Conservation (phyloP, 1,140 invertebrate species). For the Drosophila ananassae region DNA sequence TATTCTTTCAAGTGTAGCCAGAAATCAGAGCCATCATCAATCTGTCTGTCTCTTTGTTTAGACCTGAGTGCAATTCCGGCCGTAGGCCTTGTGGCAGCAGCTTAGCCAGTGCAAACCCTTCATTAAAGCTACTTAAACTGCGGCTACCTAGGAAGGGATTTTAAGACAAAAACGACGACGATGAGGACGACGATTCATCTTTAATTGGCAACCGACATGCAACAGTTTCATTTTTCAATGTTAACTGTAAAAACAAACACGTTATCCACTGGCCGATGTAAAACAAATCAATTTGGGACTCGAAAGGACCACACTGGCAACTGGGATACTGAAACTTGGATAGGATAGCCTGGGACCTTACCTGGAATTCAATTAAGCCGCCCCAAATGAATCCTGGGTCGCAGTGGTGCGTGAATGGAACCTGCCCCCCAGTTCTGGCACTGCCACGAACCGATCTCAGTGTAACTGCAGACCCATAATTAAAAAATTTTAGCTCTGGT, state of each 20-base stretch:
- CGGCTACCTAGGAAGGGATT: conserved; percentile 47
- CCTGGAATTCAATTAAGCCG: conserved; percentile 74
- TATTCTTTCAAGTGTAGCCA: conserved; percentile 16
- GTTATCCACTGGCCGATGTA: conserved; percentile 65
- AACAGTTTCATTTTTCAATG: conserved; percentile 80
- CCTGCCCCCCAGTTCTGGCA: conserved; percentile 42
- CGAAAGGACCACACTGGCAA: conserved; percentile 57
- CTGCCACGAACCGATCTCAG: conserved; percentile 14
- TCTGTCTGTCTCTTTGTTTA: conserved; percentile 49
- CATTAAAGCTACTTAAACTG: conserved; percentile 75
- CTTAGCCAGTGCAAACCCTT: conserved; percentile 56
- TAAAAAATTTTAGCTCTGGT: conserved; percentile 76
- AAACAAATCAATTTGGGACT: conserved; percentile 75
- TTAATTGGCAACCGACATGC: conserved; percentile 77
- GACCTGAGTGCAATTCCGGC: conserved; percentile 19
- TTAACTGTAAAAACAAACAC: conserved; percentile 82
- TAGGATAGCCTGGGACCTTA: conserved; percentile 13
- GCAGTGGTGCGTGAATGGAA: conserved; percentile 47
- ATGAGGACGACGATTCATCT: conserved; percentile 26
- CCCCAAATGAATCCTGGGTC: conserved; percentile 51
- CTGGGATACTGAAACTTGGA: not conserved
- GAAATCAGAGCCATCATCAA: conserved; percentile 27
- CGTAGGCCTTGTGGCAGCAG: conserved; percentile 41
- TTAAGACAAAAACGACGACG: conserved; percentile 1
- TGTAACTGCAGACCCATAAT: conserved; percentile 74